A percentile compares a stretch with the other conserved stretches of the same genome.
phyloP scores from a whole-genome alignment of 2,797 vertebrate species.

The Liparis tanakae region DNA sequence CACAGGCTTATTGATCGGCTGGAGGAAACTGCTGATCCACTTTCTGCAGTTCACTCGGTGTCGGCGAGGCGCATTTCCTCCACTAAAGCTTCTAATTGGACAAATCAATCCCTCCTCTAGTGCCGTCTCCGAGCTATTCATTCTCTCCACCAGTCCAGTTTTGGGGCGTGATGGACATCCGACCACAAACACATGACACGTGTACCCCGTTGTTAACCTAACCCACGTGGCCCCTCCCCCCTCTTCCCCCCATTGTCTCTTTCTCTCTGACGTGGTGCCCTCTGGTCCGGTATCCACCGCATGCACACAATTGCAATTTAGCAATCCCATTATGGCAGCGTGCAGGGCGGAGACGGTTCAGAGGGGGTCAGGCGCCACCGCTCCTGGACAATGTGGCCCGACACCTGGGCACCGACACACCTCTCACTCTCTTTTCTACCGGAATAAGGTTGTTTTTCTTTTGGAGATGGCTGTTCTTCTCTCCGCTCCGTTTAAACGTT shows the following conservation, averaged over 20 bases:
- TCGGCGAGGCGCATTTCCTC: conserved; percentile 64
- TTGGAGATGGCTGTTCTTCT: neutral
- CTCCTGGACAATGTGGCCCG: conserved; percentile 65
- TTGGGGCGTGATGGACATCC: neutral
- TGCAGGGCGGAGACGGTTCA: conserved; percentile 63
- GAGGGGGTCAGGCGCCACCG: conserved; percentile 70
- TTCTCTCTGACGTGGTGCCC: conserved; percentile 56
- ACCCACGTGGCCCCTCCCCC: conserved; percentile 30
- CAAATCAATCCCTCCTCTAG: conserved; percentile 50
- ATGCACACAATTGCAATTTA: conserved; percentile 71
- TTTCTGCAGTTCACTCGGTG: conserved; percentile 53
- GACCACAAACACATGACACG: conserved; percentile 1
- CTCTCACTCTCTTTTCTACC: neutral
- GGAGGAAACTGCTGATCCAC: conserved; percentile 71
- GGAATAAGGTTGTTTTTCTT: neutral
- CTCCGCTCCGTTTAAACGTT: neutral
- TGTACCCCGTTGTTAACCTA: conserved; percentile 42
- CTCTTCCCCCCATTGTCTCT: conserved; percentile 40
- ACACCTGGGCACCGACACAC: conserved; percentile 54
- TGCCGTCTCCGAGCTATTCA: conserved; percentile 34
- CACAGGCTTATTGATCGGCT: conserved; percentile 63
- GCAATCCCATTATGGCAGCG: conserved; percentile 73
- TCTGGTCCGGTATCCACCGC: conserved; percentile 67
- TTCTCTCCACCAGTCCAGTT: conserved; percentile 9
- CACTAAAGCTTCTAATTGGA: conserved; percentile 53